Evolutionary conservation across 2,797 vertebrate genomes (phyloP), one percentile per base, ranked within the genome.

Genomic region (Xyrichtys novacula): DNA sequence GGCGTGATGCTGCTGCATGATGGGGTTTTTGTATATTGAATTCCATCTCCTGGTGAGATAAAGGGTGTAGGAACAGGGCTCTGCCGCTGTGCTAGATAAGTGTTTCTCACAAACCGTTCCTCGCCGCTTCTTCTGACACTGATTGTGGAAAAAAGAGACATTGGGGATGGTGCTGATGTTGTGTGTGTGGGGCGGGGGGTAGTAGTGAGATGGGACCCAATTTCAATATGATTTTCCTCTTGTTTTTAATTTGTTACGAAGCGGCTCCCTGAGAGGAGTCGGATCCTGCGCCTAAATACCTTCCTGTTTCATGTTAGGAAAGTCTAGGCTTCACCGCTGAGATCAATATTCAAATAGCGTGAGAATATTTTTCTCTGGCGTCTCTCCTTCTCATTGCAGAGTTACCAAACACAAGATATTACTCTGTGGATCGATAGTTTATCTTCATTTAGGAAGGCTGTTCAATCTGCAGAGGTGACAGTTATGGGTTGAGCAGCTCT

Each of bases 1-100:
- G 95, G 94, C 95, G 95, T 95, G 95, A 95, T 95, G 96, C 95
- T 95, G 96, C 93, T 95, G 94, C 93, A 94, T 93, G 92, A 95
- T 93, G 92, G 92, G 91, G 90, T 91, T 95, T 94, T 93, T 95
- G 93, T 95, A 95, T 95, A 93, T 96, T 96, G 96, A 97, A 97
- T 96, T 96, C 95, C 95, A 94, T 96, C 96, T 96, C 94, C 93
- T 73, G 86, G 94, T 93, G 94, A 95, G 95, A 95, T 95, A 95
- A 94, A 95, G 93, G 95, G 93, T 94, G 91, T 93, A 94, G 91
- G 91, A 96, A 96, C 95, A 96, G 96, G 95, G 93, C 94, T 92
- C 93, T 94, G 94, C 94, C 92, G 90, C 91, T 94, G 94, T 90
- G 93, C 94, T 87, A 95, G 92, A 89, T 93, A 94, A 81, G 94